Evolutionary conservation across 1,140 invertebrate genomes (phyloP), one percentile per base, ranked within the genome.

Genomic region (Zaprionus gabonicus): DNA sequence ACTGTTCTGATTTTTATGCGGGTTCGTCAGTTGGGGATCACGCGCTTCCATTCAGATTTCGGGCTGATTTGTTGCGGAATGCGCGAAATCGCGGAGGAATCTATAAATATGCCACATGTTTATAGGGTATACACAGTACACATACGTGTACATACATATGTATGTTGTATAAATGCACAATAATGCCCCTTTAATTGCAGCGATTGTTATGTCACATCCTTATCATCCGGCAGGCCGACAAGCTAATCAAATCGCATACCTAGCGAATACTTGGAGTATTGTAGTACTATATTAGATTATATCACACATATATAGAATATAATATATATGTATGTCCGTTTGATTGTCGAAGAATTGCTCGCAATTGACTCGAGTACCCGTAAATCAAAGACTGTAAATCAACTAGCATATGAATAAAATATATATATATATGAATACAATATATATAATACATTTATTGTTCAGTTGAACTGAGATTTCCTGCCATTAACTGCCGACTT

Each of bases 1-100:
- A 31, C 20, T 46, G 27, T 46, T 53, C 12, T 55, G 15, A 67
- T 58, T 67, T 58, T 73, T 49, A 66, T 66, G 53, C 71, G 44
- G 53, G 56, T 15, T 31, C 46, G 20, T 25, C 41, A 17, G 12
- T 56, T 38, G 5, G 9, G n/a, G 34, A 46, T 46, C 41, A 46
- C 41, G n/a, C 41, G 41, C 41, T 46, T 44, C n/a, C n/a, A 17
- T 44, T 17, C n/a, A 17, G 41, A n/a, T 17, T 53, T 55, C 13
- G 3, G 9, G 5, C n/a, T 56, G 44, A 20, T 4, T 15, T 23
- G 10, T 17, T 17, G 13, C 28, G 20, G 46, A 51, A 51, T 51
- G 46, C 20, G 20, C 3, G 20, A 20, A 25, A 51, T 13, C 46
- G 20, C 23, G 3, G 1, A 51, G 4, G 12, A 51, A 51, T 51